phyloP scores from a whole-genome alignment of 1,140 invertebrate species.

The Philaenus spumarius region DNA sequence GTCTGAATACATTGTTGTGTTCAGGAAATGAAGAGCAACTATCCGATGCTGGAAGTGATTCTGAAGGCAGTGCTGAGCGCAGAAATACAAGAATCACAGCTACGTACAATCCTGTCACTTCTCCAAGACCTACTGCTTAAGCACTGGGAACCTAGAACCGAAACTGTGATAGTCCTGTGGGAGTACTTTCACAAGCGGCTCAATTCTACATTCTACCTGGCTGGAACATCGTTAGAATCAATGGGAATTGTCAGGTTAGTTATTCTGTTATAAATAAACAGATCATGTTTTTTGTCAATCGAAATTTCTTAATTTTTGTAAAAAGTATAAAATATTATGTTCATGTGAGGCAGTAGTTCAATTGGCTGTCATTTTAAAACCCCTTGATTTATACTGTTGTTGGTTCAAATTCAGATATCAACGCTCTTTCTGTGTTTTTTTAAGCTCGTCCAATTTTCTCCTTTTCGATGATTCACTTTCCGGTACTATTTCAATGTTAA shows the following conservation, averaged over 20 bases:
- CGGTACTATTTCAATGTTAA: too few species aligned
- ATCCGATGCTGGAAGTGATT: conserved; percentile 36
- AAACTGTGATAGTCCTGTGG: conserved; percentile 40
- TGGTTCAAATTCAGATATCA: too few species aligned
- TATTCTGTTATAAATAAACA: conserved; percentile 15
- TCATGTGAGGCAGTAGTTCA: too few species aligned
- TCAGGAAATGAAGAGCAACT: conserved; percentile 16
- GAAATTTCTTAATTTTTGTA: too few species aligned
- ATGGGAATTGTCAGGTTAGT: conserved; percentile 39
- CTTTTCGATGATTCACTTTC: too few species aligned
- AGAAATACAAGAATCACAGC: conserved; percentile 40
- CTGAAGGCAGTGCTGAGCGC: conserved; percentile 38
- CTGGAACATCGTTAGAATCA: conserved; percentile 38
- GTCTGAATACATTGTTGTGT: too few species aligned
- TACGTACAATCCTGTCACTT: conserved; percentile 39
- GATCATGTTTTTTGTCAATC: not conserved
- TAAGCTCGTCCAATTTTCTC: too few species aligned
- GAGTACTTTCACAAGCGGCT: conserved; percentile 44
- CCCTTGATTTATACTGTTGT: too few species aligned
- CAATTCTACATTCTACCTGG: conserved; percentile 40
- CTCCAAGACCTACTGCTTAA: conserved; percentile 37
- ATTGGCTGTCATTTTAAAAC: too few species aligned
- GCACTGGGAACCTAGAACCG: conserved; percentile 40
- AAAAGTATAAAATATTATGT: too few species aligned
- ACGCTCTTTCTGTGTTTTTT: too few species aligned